Evolutionary conservation across 2,113 vertebrate species (phyloP).

Genomic region (Leucopsar rothschildi): DNA sequence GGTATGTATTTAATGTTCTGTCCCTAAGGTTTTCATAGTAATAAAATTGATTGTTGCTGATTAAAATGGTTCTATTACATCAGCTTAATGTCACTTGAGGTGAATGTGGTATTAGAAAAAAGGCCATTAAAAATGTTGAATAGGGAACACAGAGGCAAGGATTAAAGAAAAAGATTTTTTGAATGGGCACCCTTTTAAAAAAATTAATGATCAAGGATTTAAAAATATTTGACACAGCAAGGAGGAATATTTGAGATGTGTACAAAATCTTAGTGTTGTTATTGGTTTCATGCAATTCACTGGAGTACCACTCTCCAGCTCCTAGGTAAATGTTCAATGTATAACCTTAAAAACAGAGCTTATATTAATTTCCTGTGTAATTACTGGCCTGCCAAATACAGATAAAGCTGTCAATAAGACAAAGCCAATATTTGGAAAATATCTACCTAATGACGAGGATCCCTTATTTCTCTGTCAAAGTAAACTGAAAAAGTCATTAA

Average conservation of each 20-base stretch:
- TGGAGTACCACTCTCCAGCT: neutral
- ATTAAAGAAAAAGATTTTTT: neutral
- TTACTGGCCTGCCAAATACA: neutral
- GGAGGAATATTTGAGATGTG: neutral
- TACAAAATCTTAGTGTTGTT: neutral
- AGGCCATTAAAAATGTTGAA: conserved; percentile 9
- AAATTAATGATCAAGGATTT: neutral
- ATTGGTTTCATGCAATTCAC: neutral
- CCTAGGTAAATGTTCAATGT: neutral
- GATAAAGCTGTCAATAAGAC: neutral
- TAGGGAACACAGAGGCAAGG: neutral
- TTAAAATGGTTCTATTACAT: conserved; percentile 64
- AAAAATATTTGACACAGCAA: neutral
- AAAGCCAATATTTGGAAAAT: neutral
- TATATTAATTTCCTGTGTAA: neutral
- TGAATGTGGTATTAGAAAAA: neutral
- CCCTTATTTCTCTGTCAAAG: neutral
- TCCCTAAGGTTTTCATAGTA: conserved; percentile 64
- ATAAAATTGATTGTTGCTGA: conserved; percentile 69
- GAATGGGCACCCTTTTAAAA: neutral
- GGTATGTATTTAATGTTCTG: conserved; percentile 60
- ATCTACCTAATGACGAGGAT: neutral
- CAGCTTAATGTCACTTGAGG: conserved; percentile 61
- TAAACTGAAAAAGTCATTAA: neutral
- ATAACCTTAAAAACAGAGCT: neutral